These are phyloP conservation scores for Triplophysa tibetana DNA, from an alignment of 2,113 vertebrate genomes.

Conservation along the genomic window DNA sequence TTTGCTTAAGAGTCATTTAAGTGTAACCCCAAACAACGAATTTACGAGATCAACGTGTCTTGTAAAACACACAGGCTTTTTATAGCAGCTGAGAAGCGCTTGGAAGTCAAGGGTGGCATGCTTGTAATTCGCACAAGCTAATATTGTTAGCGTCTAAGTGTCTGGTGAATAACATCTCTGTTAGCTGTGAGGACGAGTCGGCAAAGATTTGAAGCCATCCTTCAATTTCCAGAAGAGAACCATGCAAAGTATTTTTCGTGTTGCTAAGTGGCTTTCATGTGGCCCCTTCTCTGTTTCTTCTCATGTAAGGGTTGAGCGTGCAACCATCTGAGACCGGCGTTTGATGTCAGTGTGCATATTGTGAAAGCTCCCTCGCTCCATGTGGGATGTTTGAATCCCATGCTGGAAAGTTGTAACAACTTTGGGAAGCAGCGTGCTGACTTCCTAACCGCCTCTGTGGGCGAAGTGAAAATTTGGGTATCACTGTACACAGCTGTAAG, in stretches of 20 bases:
- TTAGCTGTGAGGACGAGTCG: slow-evolving; percentile 3
- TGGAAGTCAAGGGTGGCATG: slow-evolving; percentile 30
- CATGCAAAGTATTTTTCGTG: neutral
- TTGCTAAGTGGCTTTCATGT: slow-evolving; percentile 4
- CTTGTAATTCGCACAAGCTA: slow-evolving; percentile 44
- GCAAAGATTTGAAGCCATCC: slow-evolving; percentile 37
- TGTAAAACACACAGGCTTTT: slow-evolving; percentile 28
- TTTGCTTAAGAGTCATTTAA: neutral
- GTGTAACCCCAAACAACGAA: slow-evolving; percentile 49
- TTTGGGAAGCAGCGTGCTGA: neutral
- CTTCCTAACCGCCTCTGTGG: slow-evolving; percentile 9
- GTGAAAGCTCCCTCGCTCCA: slow-evolving; percentile 3
- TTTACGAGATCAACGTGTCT: slow-evolving; percentile 48
- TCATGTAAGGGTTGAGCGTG: neutral
- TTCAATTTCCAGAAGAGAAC: slow-evolving; percentile 14
- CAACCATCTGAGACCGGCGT: slow-evolving; percentile 1
- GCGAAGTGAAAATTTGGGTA: slow-evolving; percentile 23
- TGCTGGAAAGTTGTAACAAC: neutral
- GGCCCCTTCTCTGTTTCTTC: slow-evolving; percentile 11
- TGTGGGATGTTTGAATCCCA: neutral
- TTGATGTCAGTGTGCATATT: slow-evolving; percentile 36
- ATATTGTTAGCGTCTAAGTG: slow-evolving; percentile 44
- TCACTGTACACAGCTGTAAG: neutral
- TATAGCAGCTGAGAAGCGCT: neutral
- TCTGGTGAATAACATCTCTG: slow-evolving; percentile 41